phyloP scores from a whole-genome alignment of 2,113 vertebrate genomes.

The Anoura caudifer region DNA sequence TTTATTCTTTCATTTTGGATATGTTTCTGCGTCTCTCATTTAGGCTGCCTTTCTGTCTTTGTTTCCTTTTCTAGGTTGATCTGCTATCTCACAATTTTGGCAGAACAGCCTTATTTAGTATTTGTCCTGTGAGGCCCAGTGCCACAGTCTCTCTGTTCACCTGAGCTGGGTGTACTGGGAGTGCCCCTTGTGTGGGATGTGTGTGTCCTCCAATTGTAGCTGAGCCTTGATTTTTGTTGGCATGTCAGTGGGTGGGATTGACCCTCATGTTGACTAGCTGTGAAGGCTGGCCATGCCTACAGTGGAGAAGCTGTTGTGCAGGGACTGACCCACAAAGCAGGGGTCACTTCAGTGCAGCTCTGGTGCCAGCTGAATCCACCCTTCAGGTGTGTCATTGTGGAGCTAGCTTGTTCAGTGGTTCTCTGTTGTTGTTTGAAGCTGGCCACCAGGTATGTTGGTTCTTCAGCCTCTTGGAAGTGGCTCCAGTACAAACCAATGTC shows the following conservation, averaged over 20 bases:
- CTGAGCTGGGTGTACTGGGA: too few relatives aligned
- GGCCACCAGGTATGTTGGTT: neutral
- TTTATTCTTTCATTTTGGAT: neutral
- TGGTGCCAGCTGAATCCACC: neutral
- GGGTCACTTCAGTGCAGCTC: neutral
- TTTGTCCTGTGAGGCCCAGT: neutral
- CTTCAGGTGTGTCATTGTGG: neutral
- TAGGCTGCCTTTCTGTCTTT: neutral
- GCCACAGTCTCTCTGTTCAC: too few relatives aligned
- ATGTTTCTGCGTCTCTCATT: neutral
- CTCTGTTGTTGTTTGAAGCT: neutral
- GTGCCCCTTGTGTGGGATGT: too few relatives aligned
- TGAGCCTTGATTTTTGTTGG: too few relatives aligned
- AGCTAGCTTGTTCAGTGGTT: neutral
- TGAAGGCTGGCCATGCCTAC: neutral
- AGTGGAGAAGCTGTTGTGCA: neutral
- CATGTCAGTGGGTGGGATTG: too few relatives aligned
- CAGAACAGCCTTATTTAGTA: neutral
- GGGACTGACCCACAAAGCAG: neutral
- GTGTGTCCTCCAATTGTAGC: too few relatives aligned
- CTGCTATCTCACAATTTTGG: neutral
- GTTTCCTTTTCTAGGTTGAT: neutral
- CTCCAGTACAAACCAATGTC: neutral
- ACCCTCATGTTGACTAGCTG: neutral
- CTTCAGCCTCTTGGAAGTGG: neutral